phyloP scores from a whole-genome alignment of 1,140 invertebrate species.

The Akabosia matsudoensis region DNA sequence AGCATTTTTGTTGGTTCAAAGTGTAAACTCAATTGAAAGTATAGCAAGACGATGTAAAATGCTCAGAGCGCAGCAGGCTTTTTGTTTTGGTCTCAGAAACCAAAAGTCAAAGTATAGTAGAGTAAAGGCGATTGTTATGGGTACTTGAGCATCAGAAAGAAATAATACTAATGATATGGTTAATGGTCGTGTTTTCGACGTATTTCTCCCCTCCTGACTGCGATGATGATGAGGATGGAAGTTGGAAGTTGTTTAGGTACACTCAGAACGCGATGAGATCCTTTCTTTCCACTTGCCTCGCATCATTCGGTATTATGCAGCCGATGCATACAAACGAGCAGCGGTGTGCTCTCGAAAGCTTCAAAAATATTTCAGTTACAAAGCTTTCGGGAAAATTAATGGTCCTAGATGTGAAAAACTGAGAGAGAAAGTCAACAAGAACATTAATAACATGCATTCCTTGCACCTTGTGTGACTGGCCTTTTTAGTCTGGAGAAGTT shows the following conservation, averaged over 20 bases:
- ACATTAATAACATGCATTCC: background rate
- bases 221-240: background rate
- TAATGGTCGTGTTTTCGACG: background rate
- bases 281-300: background rate
- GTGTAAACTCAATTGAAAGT: background rate
- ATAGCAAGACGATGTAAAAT: background rate
- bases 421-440: constrained; percentile 5
- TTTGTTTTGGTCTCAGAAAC: no score
- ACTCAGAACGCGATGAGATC: background rate
- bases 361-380: constrained; percentile 10
- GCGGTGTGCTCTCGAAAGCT: background rate
- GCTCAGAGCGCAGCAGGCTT: background rate
- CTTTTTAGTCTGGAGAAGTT: background rate
- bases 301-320: no score
- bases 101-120: no score
- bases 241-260: background rate
- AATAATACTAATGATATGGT: constrained; percentile 9
- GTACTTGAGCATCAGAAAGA: background rate
- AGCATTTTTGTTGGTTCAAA: background rate
- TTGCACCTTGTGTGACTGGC: background rate
- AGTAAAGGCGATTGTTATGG: no score
- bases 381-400: constrained; percentile 4
- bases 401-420: background rate
- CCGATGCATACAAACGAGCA: background rate
- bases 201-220: background rate